These are phyloP conservation scores for Burhinus oedicnemus DNA, from an alignment of 2,113 vertebrate species.

Conservation along the genomic window DNA sequence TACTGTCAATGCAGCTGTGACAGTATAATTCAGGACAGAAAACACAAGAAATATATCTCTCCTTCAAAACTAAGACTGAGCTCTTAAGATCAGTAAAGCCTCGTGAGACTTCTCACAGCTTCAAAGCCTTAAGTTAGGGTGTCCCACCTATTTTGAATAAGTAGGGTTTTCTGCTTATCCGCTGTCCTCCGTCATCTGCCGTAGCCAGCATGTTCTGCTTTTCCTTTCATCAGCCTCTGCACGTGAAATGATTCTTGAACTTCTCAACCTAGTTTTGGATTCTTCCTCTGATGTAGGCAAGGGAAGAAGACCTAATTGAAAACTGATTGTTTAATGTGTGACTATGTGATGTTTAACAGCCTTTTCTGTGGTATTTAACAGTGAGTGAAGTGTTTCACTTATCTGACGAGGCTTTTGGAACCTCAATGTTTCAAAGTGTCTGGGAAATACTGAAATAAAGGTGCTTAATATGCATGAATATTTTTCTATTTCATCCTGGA, in stretches of 20 bases:
- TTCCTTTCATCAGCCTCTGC: not conserved
- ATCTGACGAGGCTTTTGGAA: not conserved
- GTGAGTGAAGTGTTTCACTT: not conserved
- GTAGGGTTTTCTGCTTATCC: not conserved
- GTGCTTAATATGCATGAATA: not conserved
- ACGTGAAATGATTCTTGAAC: not conserved
- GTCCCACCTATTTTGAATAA: not conserved
- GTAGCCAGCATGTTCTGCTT: not conserved
- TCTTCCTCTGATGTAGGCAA: not conserved
- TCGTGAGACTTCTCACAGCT: not conserved
- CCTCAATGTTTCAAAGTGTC: not conserved
- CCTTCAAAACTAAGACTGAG: not conserved
- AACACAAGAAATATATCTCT: not conserved
- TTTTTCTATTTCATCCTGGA: not conserved
- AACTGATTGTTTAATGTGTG: not conserved
- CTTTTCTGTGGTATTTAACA: not conserved
- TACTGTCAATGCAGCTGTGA: not conserved
- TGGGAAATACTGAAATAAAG: not conserved
- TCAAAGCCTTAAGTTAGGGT: not conserved
- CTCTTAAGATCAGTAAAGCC: not conserved
- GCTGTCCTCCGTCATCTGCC: not conserved
- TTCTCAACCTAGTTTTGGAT: not conserved
- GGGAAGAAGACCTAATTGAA: not conserved
- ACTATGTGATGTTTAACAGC: not conserved
- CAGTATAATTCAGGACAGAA: not conserved